Conservation (phyloP, 1,140 invertebrate species). For the Rhyacophila brunnea region DNA sequence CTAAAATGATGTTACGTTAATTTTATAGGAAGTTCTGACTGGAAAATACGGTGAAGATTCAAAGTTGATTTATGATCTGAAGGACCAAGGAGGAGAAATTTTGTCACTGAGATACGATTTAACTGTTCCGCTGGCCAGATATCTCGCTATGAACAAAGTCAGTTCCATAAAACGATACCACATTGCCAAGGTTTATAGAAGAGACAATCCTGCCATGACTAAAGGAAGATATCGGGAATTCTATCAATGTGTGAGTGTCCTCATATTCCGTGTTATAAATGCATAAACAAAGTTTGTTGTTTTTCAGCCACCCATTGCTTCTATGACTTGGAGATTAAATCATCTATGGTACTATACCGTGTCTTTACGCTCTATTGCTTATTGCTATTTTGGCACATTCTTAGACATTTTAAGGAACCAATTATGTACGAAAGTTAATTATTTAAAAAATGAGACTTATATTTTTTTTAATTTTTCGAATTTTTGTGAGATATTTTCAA, state of each 20-base stretch:
- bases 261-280: no score
- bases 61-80: conserved; percentile 97
- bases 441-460: no score
- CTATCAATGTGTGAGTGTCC: conserved; percentile 93
- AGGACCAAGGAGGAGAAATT: conserved; percentile 97
- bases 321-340: no score
- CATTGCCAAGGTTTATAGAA: conserved; percentile 93
- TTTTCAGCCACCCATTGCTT: no score
- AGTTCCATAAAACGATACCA: conserved; percentile 91
- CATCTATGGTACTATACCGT: no score
- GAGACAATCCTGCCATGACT: conserved; percentile 97
- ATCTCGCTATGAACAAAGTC: conserved; percentile 98
- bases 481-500: no score
- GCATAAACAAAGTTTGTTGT: no score
- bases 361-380: no score
- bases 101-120: conserved; percentile 87
- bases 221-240: conserved; percentile 96
- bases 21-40: conserved; percentile 87
- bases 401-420: no score
- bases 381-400: no score
- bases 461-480: no score
- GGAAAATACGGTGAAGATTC: conserved; percentile 99
- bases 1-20: neutral
- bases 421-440: no score
- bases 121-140: conserved; percentile 95